These are phyloP conservation scores for Drosophila sechellia DNA, from an alignment of 1,140 invertebrate species.

Conservation along the genomic window DNA sequence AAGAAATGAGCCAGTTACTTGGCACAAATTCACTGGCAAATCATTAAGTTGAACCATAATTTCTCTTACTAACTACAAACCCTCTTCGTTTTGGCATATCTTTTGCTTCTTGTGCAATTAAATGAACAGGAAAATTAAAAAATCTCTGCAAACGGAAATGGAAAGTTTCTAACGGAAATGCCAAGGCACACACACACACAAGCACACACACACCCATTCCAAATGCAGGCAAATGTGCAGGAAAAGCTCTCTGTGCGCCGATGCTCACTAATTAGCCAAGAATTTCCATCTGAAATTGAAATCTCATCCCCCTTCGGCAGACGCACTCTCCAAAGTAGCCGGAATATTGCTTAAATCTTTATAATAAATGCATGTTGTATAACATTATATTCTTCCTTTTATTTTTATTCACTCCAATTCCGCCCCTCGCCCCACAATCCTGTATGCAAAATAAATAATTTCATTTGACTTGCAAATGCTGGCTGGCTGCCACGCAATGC, in stretches of 20 bases:
- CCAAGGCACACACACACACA: conserved; percentile 22
- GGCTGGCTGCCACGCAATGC: conserved; percentile 48
- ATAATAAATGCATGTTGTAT: conserved; percentile 54
- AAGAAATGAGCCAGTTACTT: background rate
- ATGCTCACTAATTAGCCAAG: conserved; percentile 51
- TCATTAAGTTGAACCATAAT: background rate
- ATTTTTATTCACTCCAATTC: conserved; percentile 20
- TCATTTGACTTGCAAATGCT: conserved; percentile 79
- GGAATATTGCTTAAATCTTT: conserved; percentile 55
- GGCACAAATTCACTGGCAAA: background rate
- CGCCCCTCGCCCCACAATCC: background rate
- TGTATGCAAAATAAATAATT: conserved; percentile 70
- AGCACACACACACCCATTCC: background rate
- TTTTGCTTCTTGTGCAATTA: conserved; percentile 42
- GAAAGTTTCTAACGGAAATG: conserved; percentile 59
- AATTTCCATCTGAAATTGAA: conserved; percentile 53
- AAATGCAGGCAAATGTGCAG: conserved; percentile 61
- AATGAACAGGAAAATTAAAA: conserved; percentile 45
- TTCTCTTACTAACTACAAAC: too few relatives aligned
- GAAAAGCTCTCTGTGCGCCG: background rate
- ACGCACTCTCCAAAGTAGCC: conserved; percentile 18
- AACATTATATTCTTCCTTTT: conserved; percentile 41
- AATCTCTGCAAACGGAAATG: conserved; percentile 57
- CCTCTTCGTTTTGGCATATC: too few relatives aligned
- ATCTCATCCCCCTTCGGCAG: conserved; percentile 7